Percentiles rank a stretch among this genome's conserved stretches.
These are phyloP conservation scores for Synaphobranchus kaupii DNA, from an alignment of 2,797 vertebrate species.

Conservation along the genomic window DNA sequence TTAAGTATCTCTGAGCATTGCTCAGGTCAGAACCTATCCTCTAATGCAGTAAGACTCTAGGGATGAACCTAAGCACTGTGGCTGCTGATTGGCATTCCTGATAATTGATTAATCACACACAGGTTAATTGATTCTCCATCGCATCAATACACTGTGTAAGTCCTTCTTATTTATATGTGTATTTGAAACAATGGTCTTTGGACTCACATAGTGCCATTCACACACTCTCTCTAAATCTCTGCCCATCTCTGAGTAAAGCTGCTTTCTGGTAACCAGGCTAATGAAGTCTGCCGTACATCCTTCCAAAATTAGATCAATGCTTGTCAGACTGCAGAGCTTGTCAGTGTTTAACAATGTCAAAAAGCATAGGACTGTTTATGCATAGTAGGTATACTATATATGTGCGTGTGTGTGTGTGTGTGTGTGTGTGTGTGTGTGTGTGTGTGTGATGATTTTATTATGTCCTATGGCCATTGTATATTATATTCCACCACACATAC, in stretches of 20 bases:
- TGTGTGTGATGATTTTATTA: no score
- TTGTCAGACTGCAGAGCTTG: conserved; percentile 61
- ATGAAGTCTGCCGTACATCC: conserved; percentile 69
- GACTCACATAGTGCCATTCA: conserved; percentile 55
- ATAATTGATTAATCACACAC: conserved; percentile 65
- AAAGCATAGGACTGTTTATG: conserved; percentile 59
- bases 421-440: no score
- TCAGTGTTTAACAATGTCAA: conserved; percentile 71
- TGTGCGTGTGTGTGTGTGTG: no score
- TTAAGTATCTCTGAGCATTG: conserved; percentile 23
- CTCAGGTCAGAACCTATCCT: conserved; percentile 60
- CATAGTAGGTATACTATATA: background rate
- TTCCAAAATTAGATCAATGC: conserved; percentile 63
- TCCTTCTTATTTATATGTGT: conserved; percentile 58
- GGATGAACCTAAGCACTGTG: conserved; percentile 56
- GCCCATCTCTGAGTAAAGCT: conserved; percentile 63
- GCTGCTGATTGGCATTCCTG: conserved; percentile 45
- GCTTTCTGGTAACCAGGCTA: conserved; percentile 69
- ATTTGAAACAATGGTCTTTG: conserved; percentile 52
- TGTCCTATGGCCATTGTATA: background rate
- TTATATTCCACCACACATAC: background rate
- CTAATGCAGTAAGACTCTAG: conserved; percentile 37
- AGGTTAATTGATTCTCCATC: conserved; percentile 66
- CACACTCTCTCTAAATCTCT: conserved; percentile 60
- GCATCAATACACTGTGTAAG: conserved; percentile 57